phyloP scores from a whole-genome alignment of 2,113 vertebrate species.

The Riparia riparia region DNA sequence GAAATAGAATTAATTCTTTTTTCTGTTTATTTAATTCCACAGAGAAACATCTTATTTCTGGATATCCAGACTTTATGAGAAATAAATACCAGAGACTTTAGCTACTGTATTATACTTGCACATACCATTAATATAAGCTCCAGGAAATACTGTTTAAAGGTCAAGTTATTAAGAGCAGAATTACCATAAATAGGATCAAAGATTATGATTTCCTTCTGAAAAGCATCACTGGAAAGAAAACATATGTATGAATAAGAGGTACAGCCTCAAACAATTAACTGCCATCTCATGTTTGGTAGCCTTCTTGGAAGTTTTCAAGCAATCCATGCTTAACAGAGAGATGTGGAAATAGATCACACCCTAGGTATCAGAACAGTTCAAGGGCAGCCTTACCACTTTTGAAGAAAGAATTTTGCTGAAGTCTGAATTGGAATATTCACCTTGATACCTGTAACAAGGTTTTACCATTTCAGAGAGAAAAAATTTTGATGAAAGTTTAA shows the following conservation, averaged over 20 bases:
- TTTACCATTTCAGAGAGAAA: background rate
- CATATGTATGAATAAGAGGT: background rate
- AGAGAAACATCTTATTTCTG: background rate
- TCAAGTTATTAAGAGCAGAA: slow-evolving; percentile 39
- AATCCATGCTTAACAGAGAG: background rate
- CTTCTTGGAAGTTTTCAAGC: background rate
- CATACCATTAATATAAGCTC: background rate
- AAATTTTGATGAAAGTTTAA: background rate
- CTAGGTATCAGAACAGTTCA: background rate
- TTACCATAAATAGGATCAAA: slow-evolving; percentile 34
- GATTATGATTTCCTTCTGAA: background rate
- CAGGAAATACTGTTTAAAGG: slow-evolving; percentile 14
- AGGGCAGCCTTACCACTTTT: background rate
- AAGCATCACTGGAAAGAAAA: background rate
- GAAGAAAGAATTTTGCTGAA: background rate
- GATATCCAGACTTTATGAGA: background rate
- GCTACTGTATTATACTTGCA: background rate
- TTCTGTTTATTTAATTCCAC: background rate
- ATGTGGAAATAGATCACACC: background rate
- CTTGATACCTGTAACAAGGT: background rate
- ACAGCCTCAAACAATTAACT: background rate
- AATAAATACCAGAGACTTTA: background rate
- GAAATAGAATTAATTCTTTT: background rate
- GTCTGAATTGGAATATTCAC: background rate
- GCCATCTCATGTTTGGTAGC: background rate